A percentile compares a stretch with the other conserved stretches of the same genome.
These are phyloP conservation scores for Apodemia duryi DNA, from an alignment of 2,888 invertebrate species.

Conservation along the genomic window DNA sequence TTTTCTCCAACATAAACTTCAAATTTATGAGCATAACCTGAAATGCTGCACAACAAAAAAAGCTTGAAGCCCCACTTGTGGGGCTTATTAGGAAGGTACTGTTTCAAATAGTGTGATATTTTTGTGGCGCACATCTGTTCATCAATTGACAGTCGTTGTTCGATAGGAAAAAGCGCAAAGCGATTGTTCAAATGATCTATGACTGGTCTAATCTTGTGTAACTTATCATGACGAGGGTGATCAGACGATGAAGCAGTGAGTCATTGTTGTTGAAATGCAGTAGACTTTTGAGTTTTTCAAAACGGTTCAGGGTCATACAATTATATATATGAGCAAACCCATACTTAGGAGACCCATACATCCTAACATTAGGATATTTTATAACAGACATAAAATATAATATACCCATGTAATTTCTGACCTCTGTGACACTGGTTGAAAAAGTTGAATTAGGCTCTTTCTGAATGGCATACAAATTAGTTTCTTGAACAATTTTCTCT, in stretches of 20 bases:
- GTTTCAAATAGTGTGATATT: background rate
- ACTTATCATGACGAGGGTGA: background rate
- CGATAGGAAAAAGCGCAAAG: background rate
- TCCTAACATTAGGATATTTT: background rate
- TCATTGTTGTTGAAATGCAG: background rate
- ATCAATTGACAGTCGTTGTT: background rate
- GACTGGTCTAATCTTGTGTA: background rate
- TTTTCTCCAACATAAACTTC: background rate
- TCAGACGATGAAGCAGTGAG: background rate
- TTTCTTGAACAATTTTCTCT: no score
- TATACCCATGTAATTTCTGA: no score
- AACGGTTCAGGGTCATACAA: background rate
- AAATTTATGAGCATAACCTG: background rate
- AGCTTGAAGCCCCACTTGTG: background rate
- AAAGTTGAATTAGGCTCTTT: no score
- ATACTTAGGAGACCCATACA: background rate
- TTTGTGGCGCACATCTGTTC: conserved; percentile 4
- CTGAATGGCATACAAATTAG: no score
- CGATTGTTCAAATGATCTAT: conserved; percentile 2
- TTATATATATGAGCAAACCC: conserved; percentile 1
- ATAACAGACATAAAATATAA: no score
- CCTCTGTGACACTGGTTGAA: no score
- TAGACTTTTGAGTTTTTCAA: background rate
- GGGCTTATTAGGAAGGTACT: background rate
- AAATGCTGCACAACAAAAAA: background rate